Base-by-base conservation (phyloP, 2,888 invertebrate genomes). In the Syrphus vitripennis region DNA sequence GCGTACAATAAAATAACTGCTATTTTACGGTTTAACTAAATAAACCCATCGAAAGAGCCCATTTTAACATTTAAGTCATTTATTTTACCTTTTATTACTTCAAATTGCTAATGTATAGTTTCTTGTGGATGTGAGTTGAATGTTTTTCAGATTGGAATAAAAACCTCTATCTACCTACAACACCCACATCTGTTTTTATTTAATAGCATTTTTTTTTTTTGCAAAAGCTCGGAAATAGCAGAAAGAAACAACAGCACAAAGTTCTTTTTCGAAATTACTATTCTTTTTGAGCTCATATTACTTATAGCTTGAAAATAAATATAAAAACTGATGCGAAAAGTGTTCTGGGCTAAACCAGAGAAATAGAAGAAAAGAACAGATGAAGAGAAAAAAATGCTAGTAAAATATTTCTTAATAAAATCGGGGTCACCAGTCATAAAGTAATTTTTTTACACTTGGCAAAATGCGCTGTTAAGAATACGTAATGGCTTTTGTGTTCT, bases 351-450 rank as follows among this genome's bases (percentile, higher is more conserved):
- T 14, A 26, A 42, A 2, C 21, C 42, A 16, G 50, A 71, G 67
- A 81, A 63, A 53, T 50, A 40, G 42, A 69, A 80, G 16, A 67
- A 45, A 0, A 63, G 3, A 59, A 50, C 57, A 50, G 29, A 37
- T 42, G 48, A 37, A 74, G n/a, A 37, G 14, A 69, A 21, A 80
- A 76, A 72, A 81, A 48, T 48, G 72, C 55, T 76, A 67, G 40
- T 86, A 55, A 86, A 63, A 77, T 48, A 67, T 53, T 77, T 69
- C 72, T 61, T 70, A 75, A 83, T 59, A 59, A 59, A 42, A 59
- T 79, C 75, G 87, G 75, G 87, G 87, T 83, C 87, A 83, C 83
- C 87, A 79, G 83, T 87, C 83, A 83, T 78, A 82, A 78, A 75
- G 63, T 70, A 83, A 86, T 86, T 81, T 86, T 82, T 82, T 82